A percentile compares a stretch with the other conserved stretches of the same genome.
phyloP scores from a whole-genome alignment of 2,888 invertebrate species.

The Agriotes lineatus region DNA sequence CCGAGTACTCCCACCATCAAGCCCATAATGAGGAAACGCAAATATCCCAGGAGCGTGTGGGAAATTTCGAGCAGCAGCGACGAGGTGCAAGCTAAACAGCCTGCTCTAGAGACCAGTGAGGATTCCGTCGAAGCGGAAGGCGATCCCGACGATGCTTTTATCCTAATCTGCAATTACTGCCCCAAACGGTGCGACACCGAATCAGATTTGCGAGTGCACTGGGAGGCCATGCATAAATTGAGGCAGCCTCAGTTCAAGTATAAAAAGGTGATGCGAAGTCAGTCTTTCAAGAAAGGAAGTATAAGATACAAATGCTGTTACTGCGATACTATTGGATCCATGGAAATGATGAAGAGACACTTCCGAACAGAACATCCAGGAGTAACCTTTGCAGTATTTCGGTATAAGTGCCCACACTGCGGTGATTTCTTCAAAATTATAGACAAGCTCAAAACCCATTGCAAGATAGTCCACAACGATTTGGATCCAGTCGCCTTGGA shows the following conservation, averaged over 20 bases:
- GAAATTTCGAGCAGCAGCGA: constrained; percentile 4
- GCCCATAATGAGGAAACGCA: constrained; percentile 30
- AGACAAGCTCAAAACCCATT: constrained; percentile 54
- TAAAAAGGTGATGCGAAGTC: constrained; percentile 25
- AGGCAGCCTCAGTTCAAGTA: constrained; percentile 31
- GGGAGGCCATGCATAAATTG: constrained; percentile 47
- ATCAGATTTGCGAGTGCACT: constrained; percentile 47
- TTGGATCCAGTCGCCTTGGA: constrained; percentile 49
- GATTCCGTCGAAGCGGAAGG: not conserved
- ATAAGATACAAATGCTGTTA: constrained; percentile 52
- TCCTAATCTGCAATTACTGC: constrained; percentile 51
- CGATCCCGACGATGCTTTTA: constrained; percentile 7
- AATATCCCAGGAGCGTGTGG: not conserved
- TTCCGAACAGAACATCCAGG: constrained; percentile 59
- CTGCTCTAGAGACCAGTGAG: not conserved
- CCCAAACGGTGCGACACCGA: constrained; percentile 46
- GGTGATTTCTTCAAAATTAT: constrained; percentile 50
- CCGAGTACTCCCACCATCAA: constrained; percentile 27
- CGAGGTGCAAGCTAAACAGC: not conserved
- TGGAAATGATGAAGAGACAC: constrained; percentile 61
- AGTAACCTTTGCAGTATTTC: constrained; percentile 48
- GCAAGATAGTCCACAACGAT: constrained; percentile 53
- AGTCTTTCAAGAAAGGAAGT: constrained; percentile 1
- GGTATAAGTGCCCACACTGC: constrained; percentile 58
- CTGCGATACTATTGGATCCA: constrained; percentile 58